Percentiles rank a stretch among this genome's conserved stretches.
Conservation (phyloP, 2,888 invertebrate genomes). For the Pycnomerus fuliginosus region DNA sequence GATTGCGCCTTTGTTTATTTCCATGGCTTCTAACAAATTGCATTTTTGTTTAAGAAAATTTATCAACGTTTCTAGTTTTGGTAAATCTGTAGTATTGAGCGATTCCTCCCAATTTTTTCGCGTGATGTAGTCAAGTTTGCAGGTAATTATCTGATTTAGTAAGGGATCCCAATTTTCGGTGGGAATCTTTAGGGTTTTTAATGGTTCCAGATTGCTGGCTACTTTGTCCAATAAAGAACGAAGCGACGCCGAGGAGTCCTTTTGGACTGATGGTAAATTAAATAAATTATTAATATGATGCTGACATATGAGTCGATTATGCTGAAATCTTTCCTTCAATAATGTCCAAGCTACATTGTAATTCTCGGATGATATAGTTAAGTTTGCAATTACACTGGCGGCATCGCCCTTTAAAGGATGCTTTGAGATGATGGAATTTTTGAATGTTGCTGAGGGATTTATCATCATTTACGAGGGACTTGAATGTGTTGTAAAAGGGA, state of each 20-base stretch:
- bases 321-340: conserved; percentile 1
- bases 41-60: too few relatives aligned
- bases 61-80: too few relatives aligned
- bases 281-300: not conserved
- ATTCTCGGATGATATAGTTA: conserved; percentile 2
- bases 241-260: too few relatives aligned
- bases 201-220: too few relatives aligned
- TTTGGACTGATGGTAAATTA: not conserved
- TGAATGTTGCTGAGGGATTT: not conserved
- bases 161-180: not conserved
- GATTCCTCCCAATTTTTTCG: conserved; percentile 3
- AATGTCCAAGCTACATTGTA: not conserved
- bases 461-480: not conserved
- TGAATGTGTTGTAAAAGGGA: conserved; percentile 2
- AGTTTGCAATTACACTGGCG: not conserved
- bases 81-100: too few relatives aligned
- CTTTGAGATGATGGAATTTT: conserved; percentile 3
- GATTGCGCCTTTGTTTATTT: too few relatives aligned
- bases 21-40: too few relatives aligned
- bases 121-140: not conserved
- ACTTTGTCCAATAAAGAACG: too few relatives aligned
- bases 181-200: not conserved
- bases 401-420: conserved; percentile 1
- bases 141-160: not conserved
- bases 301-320: not conserved